A percentile compares a stretch with the other conserved stretches of the same genome.
phyloP scores from a whole-genome alignment of 2,888 invertebrate species.

The Cryptocheilus praepositus region DNA sequence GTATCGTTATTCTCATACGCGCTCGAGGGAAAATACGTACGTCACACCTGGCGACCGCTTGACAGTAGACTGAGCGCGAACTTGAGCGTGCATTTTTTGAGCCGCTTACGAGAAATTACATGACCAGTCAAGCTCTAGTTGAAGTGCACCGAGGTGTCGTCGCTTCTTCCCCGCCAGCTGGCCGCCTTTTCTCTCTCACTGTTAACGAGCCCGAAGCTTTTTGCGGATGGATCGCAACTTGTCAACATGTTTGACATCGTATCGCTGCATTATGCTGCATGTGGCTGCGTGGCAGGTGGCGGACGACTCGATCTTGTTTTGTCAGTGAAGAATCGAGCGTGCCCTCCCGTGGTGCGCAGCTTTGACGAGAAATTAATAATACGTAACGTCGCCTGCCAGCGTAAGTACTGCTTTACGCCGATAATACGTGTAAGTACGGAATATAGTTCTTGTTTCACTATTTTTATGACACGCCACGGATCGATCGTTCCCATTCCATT shows the following conservation, averaged over 20 bases:
- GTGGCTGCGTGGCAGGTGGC: conserved; percentile 31
- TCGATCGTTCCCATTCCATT: conserved; percentile 37
- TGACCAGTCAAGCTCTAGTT: not conserved
- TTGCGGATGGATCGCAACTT: conserved; percentile 16
- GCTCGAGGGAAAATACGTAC: conserved; percentile 1
- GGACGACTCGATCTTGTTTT: not conserved
- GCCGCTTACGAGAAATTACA: not conserved
- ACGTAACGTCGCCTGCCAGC: not conserved
- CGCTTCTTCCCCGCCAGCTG: no score
- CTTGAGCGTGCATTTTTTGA: not conserved
- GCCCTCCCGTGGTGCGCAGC: no score
- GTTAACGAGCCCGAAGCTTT: not conserved
- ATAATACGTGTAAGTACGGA: conserved; percentile 21
- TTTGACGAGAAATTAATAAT: no score
- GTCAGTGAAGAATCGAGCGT: not conserved
- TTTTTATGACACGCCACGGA: conserved; percentile 33
- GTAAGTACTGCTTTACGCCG: conserved; percentile 18
- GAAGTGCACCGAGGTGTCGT: not conserved
- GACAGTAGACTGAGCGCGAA: not conserved
- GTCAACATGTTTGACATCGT: conserved; percentile 32
- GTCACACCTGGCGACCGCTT: not conserved
- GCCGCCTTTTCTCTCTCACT: no score
- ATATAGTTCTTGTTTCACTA: conserved; percentile 28
- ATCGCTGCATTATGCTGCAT: conserved; percentile 25
- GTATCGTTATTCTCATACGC: conserved; percentile 2